These are phyloP conservation scores for Aphrophora alni DNA, from an alignment of 2,888 invertebrate genomes.

Conservation along the genomic window DNA sequence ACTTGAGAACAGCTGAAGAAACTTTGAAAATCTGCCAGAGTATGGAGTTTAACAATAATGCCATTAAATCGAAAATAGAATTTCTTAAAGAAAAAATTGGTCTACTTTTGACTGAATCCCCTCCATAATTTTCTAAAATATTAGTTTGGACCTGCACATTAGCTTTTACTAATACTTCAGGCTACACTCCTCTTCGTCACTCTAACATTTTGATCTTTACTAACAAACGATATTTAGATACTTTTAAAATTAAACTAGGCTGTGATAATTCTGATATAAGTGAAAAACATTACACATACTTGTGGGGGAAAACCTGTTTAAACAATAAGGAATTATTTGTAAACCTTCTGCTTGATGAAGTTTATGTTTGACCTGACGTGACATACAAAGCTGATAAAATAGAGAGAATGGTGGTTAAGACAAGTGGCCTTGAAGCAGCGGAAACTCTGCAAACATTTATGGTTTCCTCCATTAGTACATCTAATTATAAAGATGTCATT, in stretches of 20 bases:
- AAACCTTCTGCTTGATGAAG: slow-evolving; percentile 2
- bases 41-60: too few species aligned
- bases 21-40: too few species aligned
- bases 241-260: slow-evolving; percentile 13
- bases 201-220: slow-evolving; percentile 3
- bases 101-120: too few species aligned
- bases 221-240: slow-evolving; percentile 9
- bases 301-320: not conserved
- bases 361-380: slow-evolving; percentile 13
- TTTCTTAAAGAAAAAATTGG: too few species aligned
- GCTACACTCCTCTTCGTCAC: not conserved
- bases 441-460: slow-evolving; percentile 18
- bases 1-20: not conserved
- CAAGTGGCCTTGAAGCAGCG: not conserved
- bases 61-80: too few species aligned
- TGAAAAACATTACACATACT: not conserved
- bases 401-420: slow-evolving; percentile 15
- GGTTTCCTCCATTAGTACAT: slow-evolving; percentile 25
- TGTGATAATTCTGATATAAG: not conserved
- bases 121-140: too few species aligned
- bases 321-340: not conserved
- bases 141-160: slow-evolving; percentile 8
- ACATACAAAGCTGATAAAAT: slow-evolving; percentile 20
- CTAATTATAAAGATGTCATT: slow-evolving; percentile 15
- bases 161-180: not conserved